Evolutionary conservation across 2,113 vertebrate genomes (phyloP), one percentile per base, ranked within the genome.

Genomic region (Vireo altiloquus): DNA sequence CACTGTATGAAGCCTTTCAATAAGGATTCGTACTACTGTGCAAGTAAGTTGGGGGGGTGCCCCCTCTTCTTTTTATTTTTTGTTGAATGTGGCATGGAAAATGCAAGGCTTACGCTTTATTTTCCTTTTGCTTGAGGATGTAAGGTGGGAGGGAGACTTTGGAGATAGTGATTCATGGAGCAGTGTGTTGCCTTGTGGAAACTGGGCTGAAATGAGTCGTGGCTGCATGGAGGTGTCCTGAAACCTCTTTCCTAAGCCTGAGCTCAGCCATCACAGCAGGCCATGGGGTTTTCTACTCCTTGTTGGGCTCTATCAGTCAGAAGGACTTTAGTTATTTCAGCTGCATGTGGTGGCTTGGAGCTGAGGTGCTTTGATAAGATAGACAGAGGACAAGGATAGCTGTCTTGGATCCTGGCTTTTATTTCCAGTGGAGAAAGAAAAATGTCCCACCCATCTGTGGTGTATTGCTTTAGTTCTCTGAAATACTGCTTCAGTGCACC

Each of bases 11-110:
- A 98, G 96, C 87, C 97, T 57, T 98, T 99, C 85, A 98, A 95
- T 95, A 99, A 98, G 90, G 99, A 99, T 27, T 97, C 98, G 27
- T 98, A 98, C 92, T 96, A 98, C 40, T 99, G 99, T 97, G 94
- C 98, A 95, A 97, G 99, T 99, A 97, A 98, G 98, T 92, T 74
- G 6, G 27, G 30, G 3, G 7, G 44, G 3, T 7, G n/a, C 3
- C 35, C 20, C 23, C 14, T 7, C 9, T 72, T 70, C 39, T 19
- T 54, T 78, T 83, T 50, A 19, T 52, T 80, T 77, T 90, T 78
- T 17, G 4, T 54, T 86, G 31, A 76, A 65, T 74, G 46, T 86
- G 63, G 57, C 18, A 8, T 6, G 56, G 39, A 77, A 93, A 69
- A 54, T 59, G 13, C 5, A 9, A 63, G 63, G 18, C 8, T 47